Evolutionary conservation across 2,888 invertebrate genomes (phyloP).

Genomic region (Nomada fabriciana): DNA sequence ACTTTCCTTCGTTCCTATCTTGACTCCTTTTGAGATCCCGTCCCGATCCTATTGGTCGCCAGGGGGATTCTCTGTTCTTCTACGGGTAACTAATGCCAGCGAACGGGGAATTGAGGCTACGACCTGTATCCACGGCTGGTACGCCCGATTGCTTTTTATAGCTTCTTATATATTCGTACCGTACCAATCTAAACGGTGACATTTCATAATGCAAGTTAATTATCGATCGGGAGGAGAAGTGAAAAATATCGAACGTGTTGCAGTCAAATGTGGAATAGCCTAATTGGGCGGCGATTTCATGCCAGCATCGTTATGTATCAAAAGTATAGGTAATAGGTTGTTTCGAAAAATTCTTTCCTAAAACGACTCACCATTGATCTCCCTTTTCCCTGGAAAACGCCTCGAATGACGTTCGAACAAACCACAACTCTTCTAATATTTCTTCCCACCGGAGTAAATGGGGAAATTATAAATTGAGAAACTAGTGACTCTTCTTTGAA

Average conservation of each 20-base stretch:
- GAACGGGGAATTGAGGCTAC: slow-evolving; percentile 32
- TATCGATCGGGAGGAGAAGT: neutral
- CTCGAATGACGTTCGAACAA: too few species aligned
- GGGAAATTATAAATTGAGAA: too few species aligned
- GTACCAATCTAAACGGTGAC: neutral
- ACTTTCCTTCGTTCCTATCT: slow-evolving; percentile 64
- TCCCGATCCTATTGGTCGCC: slow-evolving; percentile 57
- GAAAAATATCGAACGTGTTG: neutral
- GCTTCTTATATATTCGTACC: slow-evolving; percentile 5
- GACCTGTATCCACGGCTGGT: slow-evolving; percentile 40
- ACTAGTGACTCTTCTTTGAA: too few species aligned
- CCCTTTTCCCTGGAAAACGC: neutral
- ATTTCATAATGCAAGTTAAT: slow-evolving; percentile 3
- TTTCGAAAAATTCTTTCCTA: neutral
- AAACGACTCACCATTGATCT: neutral
- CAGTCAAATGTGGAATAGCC: neutral
- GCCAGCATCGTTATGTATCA: neutral
- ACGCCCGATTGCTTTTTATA: slow-evolving; percentile 30
- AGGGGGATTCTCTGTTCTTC: slow-evolving; percentile 49
- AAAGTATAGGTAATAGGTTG: neutral
- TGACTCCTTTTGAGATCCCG: slow-evolving; percentile 54
- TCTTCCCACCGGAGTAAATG: too few species aligned
- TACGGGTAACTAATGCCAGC: slow-evolving; percentile 40
- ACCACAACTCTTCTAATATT: too few species aligned
- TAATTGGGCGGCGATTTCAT: slow-evolving; percentile 2